phyloP scores from a whole-genome alignment of 2,797 vertebrate genomes.

The Periophthalmus magnuspinnatus region DNA sequence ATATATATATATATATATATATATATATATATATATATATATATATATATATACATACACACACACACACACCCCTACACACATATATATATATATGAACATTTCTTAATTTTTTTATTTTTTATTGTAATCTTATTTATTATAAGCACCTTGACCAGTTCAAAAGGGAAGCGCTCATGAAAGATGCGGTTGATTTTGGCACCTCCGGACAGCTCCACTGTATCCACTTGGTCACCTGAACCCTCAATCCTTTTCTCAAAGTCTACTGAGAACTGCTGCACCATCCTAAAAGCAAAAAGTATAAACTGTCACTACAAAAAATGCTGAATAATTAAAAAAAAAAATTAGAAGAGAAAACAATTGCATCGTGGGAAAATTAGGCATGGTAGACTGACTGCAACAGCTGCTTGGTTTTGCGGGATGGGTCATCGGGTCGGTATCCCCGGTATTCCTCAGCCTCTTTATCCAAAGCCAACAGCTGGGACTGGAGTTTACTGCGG shows the following conservation, averaged over 20 bases:
- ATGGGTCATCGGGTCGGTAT: constrained; percentile 92
- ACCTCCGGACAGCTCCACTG: constrained; percentile 92
- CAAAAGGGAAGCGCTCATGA: constrained; percentile 96
- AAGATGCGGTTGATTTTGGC: constrained; percentile 98
- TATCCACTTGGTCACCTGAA: constrained; percentile 96
- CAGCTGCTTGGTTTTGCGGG: constrained; percentile 93
- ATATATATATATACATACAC: no score
- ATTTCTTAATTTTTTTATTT: neutral
- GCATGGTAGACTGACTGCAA: constrained; percentile 84
- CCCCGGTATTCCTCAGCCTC: constrained; percentile 93
- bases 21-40: no score
- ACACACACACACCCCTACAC: no score
- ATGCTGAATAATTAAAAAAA: neutral
- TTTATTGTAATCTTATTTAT: no score
- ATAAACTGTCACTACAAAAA: neutral
- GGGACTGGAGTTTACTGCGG: constrained; percentile 92
- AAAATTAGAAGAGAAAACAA: neutral
- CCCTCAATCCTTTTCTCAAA: constrained; percentile 98
- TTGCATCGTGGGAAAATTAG: constrained; percentile 22
- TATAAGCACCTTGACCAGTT: constrained; percentile 89
- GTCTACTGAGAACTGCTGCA: constrained; percentile 96
- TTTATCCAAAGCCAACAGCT: constrained; percentile 91
- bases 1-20: no score
- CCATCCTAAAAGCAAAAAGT: constrained; percentile 80
- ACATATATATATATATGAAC: no score